Base-by-base conservation (phyloP, 1,140 invertebrate genomes). In the Harpegnathos saltator region DNA sequence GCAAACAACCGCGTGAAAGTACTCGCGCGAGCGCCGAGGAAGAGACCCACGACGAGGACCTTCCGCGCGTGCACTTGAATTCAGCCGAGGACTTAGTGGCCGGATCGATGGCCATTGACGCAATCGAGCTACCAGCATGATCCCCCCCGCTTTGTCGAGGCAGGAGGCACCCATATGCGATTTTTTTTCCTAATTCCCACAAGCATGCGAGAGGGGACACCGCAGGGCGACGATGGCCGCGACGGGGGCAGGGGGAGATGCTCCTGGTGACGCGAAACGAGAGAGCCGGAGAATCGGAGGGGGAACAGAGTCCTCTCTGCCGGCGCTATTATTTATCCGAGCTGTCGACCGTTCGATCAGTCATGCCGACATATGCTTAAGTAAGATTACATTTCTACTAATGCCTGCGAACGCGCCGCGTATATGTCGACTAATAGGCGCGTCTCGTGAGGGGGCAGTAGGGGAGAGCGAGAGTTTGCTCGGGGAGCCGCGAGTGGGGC, bases 381-480 rank as follows among this genome's bases (percentile, higher is more conserved):
- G 89, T 91, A 92, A 92, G 91, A 93, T 93, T 93, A 93, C 92
- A 92, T 92, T 92, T 91, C 89, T 91, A 90, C 89, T 91, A 92
- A 92, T 91, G 86, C 61, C 59, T 61, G 74, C 48, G 63, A 56
- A 87, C 52, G 80, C 59, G 61, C 59, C 85, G 81, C 82, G 24
- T 83, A 83, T 84, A 85, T 73, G 81, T 89, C 84, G 89, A 80
- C 83, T 89, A 91, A 92, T 92, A 90, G 75, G 52, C 81, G 71
- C 81, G 65, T 74, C n/a, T n/a, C 69, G 66, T 66, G 63, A 29
- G 50, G 33, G 66, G 72, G 62, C 11, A 48, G 44, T 17, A 12
- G 11, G 62, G 71, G 81, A 73, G 65, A 19, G 69, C 14, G 26
- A 48, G 26, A 58, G 62, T 58, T 72, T 52, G 78, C 65, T 77